Conservation (phyloP, 2,113 vertebrate species). For the Calypte anna region DNA sequence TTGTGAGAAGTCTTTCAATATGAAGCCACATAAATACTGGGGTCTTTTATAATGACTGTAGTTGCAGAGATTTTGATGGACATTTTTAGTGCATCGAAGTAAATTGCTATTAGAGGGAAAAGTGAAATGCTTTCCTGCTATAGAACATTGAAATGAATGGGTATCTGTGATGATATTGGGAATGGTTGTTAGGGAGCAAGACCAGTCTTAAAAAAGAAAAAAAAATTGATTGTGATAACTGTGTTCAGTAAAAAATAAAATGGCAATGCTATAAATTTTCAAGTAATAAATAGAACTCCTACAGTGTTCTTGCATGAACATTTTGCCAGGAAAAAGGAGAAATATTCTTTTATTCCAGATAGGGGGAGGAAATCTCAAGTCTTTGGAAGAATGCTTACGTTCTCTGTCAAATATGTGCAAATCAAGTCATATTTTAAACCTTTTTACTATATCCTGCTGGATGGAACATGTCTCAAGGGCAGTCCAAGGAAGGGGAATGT, state of each 20-base stretch:
- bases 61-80: neutral
- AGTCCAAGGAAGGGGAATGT: neutral
- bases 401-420: conserved; percentile 14
- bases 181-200: neutral
- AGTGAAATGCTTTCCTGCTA: neutral
- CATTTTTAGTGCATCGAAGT: neutral
- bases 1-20: neutral
- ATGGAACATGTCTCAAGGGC: neutral
- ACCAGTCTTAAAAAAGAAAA: neutral
- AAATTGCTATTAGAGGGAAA: neutral
- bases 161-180: neutral
- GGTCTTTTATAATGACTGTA: neutral
- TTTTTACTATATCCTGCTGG: neutral
- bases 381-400: neutral
- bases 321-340: neutral
- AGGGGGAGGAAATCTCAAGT: neutral
- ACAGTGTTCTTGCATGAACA: neutral
- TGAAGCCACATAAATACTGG: neutral
- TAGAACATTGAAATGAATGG: neutral
- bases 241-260: neutral
- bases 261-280: neutral
- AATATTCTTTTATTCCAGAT: neutral
- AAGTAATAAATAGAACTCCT: neutral
- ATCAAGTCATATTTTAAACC: neutral
- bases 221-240: neutral